Percentiles rank a stretch among this genome's conserved stretches.
phyloP scores from a whole-genome alignment of 2,113 vertebrate species.

The Hymenochirus boettgeri region DNA sequence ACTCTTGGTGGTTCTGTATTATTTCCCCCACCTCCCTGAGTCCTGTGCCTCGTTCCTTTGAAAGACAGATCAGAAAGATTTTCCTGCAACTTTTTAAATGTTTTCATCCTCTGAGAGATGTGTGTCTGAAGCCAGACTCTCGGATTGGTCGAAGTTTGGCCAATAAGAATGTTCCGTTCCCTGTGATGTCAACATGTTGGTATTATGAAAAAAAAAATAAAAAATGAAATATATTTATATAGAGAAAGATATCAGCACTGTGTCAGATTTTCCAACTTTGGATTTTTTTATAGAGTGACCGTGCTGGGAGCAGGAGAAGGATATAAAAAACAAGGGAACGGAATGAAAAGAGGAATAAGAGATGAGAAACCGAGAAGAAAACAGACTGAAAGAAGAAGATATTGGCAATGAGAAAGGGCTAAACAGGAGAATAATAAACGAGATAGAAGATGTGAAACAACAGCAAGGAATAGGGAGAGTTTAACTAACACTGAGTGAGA shows the following conservation, averaged over 20 bases:
- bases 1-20: slow-evolving; percentile 50
- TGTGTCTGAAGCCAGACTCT: slow-evolving; percentile 43
- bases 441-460: not conserved
- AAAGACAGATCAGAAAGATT: slow-evolving; percentile 42
- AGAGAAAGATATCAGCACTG: slow-evolving; percentile 45
- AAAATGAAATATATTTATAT: slow-evolving; percentile 35
- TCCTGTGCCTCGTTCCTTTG: slow-evolving; percentile 16
- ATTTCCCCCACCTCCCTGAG: not conserved
- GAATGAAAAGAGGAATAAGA: not conserved
- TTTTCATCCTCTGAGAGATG: slow-evolving; percentile 69
- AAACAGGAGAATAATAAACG: no score
- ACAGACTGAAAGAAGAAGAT: no score
- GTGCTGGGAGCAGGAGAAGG: not conserved
- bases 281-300: slow-evolving; percentile 29
- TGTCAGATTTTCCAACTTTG: slow-evolving; percentile 86
- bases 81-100: slow-evolving; percentile 68
- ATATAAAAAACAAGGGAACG: not conserved
- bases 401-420: no score
- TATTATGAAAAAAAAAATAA: slow-evolving; percentile 59
- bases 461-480: not conserved
- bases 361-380: not conserved
- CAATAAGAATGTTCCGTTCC: slow-evolving; percentile 59
- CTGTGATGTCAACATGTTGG: slow-evolving; percentile 82
- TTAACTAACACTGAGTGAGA: not conserved
- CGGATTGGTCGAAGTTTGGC: slow-evolving; percentile 65